These are phyloP conservation scores for Macrostomum lignano DNA, from an alignment of 1,140 invertebrate genomes.

Conservation along the genomic window DNA sequence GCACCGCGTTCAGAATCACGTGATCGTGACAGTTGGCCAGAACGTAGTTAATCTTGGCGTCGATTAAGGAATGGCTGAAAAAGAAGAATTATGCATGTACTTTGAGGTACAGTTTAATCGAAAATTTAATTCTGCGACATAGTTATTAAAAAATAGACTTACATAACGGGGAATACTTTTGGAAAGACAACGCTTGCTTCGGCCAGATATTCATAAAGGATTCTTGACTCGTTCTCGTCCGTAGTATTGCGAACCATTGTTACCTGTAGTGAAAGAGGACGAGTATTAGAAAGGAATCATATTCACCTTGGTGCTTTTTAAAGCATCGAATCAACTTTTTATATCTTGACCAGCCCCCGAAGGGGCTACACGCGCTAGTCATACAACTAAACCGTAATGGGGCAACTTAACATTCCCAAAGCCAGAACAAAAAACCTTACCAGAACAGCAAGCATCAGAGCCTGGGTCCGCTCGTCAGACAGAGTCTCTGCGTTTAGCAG, in stretches of 20 bases:
- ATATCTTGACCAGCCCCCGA: too few species aligned
- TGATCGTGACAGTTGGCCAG: conserved; percentile 67
- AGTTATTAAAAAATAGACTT: conserved; percentile 4
- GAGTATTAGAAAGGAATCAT: too few species aligned
- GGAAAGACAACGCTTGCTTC: conserved; percentile 85
- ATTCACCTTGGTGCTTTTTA: too few species aligned
- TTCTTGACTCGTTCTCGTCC: conserved; percentile 70
- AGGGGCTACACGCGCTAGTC: too few species aligned
- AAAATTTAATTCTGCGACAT: conserved; percentile 7
- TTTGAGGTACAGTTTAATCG: conserved; percentile 4
- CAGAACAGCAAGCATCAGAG: conserved; percentile 63
- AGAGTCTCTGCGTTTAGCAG: conserved; percentile 69
- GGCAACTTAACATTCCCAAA: neutral
- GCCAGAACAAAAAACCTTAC: conserved; percentile 13
- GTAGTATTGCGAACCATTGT: conserved; percentile 82
- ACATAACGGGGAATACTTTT: conserved; percentile 49
- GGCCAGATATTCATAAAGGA: conserved; percentile 76
- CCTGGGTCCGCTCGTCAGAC: conserved; percentile 62
- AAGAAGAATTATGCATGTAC: conserved; percentile 5
- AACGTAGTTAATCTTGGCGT: conserved; percentile 76
- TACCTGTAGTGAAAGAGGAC: conserved; percentile 35
- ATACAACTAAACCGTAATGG: neutral
- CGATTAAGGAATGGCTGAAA: conserved; percentile 56
- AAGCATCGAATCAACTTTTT: too few species aligned
- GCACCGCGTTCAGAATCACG: conserved; percentile 62